A percentile compares a stretch with the other conserved stretches of the same genome.
These are phyloP conservation scores for Oeneis ivallda DNA, from an alignment of 2,888 invertebrate species.

Conservation along the genomic window DNA sequence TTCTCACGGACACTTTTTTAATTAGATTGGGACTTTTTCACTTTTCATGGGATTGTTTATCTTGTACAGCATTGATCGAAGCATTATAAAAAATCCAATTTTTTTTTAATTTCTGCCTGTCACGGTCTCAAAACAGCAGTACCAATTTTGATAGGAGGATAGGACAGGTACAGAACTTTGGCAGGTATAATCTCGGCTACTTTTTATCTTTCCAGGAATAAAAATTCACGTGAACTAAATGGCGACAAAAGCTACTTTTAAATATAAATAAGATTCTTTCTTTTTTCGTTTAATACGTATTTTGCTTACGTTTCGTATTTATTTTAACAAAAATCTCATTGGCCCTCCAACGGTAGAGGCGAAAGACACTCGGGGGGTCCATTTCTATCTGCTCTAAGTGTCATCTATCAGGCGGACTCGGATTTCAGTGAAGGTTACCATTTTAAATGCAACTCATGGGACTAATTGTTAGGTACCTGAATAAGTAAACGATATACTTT, in stretches of 20 bases:
- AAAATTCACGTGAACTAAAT: background rate
- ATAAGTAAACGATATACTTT: constrained; percentile 49
- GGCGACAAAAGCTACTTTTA: background rate
- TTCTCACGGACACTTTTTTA: too few species aligned
- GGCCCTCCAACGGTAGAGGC: constrained; percentile 72
- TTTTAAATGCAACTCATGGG: constrained; percentile 63
- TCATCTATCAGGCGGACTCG: constrained; percentile 70
- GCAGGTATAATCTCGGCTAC: too few species aligned
- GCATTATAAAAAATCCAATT: too few species aligned
- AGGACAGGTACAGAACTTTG: too few species aligned
- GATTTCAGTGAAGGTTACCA: constrained; percentile 61
- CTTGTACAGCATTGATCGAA: too few species aligned
- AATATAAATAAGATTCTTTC: constrained; percentile 4
- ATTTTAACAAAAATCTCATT: constrained; percentile 57
- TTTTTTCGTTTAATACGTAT: constrained; percentile 6
- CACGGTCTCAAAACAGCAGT: too few species aligned
- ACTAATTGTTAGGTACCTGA: constrained; percentile 51
- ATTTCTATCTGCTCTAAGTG: constrained; percentile 72
- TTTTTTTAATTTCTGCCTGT: too few species aligned
- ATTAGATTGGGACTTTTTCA: too few species aligned
- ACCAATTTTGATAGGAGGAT: too few species aligned
- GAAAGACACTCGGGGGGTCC: constrained; percentile 72
- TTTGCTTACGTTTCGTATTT: constrained; percentile 22
- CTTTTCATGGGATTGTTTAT: too few species aligned
- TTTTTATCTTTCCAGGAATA: background rate